phyloP scores from a whole-genome alignment of 2,113 vertebrate genomes.

The Pogonocichla stellata region DNA sequence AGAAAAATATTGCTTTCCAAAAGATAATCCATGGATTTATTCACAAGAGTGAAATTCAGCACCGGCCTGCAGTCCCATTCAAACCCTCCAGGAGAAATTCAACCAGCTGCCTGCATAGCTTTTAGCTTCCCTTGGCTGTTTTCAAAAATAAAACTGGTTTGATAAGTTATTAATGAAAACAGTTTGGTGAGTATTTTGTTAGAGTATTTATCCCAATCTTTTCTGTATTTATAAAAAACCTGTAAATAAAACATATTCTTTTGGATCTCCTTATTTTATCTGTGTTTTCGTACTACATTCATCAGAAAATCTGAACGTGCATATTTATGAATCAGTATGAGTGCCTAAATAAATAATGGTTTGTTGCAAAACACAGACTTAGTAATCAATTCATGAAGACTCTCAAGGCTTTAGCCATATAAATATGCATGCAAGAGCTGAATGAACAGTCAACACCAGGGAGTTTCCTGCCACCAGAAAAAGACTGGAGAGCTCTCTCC shows the following conservation, averaged over 20 bases:
- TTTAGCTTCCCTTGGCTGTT: conserved; percentile 19
- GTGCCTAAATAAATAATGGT: neutral
- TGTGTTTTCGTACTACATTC: neutral
- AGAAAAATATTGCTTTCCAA: conserved; percentile 7
- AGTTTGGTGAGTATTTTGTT: conserved; percentile 1
- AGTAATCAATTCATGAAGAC: neutral
- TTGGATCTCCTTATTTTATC: neutral
- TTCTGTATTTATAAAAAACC: neutral
- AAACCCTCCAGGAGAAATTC: conserved; percentile 59
- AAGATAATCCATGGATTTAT: conserved; percentile 19
- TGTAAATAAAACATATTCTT: conserved; percentile 35
- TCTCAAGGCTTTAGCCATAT: neutral
- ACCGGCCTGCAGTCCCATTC: conserved; percentile 19
- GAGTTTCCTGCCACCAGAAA: neutral
- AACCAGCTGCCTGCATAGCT: conserved; percentile 47
- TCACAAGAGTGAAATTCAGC: conserved; percentile 50
- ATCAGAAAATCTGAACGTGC: neutral
- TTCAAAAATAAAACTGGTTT: conserved; percentile 33
- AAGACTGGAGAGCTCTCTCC: neutral
- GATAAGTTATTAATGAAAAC: conserved; percentile 62
- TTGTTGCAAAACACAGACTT: neutral
- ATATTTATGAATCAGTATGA: neutral
- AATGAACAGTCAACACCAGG: neutral
- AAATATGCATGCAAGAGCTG: neutral
- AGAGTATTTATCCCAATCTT: neutral